phyloP scores from a whole-genome alignment of 2,113 vertebrate species.

The Typhlomys cinereus region DNA sequence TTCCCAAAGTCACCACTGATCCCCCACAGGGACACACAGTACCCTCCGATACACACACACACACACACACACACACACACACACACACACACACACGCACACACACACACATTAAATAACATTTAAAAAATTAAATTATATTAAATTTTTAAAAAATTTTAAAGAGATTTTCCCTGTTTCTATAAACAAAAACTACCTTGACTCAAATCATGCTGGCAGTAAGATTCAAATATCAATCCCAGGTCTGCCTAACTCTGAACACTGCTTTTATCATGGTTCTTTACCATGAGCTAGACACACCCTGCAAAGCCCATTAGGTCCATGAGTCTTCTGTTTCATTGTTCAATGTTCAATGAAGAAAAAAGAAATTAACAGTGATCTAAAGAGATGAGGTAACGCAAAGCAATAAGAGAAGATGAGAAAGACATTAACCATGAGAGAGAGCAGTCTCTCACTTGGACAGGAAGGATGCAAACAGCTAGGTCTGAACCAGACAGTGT shows the following conservation, averaged over 20 bases:
- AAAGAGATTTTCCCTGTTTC: neutral
- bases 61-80: too few relatives aligned
- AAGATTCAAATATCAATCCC: neutral
- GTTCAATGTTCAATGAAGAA: neutral
- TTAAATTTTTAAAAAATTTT: too few relatives aligned
- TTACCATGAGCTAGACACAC: neutral
- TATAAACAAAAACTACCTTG: neutral
- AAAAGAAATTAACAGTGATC: neutral
- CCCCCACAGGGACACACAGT: too few relatives aligned
- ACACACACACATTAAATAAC: too few relatives aligned
- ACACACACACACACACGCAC: too few relatives aligned
- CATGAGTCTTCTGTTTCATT: neutral
- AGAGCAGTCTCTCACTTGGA: neutral
- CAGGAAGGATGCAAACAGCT: neutral
- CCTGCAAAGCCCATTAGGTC: neutral
- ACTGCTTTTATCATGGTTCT: neutral
- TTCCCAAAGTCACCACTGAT: too few relatives aligned
- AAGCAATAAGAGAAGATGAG: neutral
- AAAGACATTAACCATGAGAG: neutral
- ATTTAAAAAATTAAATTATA: too few relatives aligned
- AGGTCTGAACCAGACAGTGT: neutral
- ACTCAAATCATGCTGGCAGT: neutral
- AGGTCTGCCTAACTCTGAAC: neutral
- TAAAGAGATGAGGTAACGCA: neutral
- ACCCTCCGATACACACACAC: too few relatives aligned